Conservation (phyloP, 2,113 vertebrate species). For the Ictalurus punctatus region DNA sequence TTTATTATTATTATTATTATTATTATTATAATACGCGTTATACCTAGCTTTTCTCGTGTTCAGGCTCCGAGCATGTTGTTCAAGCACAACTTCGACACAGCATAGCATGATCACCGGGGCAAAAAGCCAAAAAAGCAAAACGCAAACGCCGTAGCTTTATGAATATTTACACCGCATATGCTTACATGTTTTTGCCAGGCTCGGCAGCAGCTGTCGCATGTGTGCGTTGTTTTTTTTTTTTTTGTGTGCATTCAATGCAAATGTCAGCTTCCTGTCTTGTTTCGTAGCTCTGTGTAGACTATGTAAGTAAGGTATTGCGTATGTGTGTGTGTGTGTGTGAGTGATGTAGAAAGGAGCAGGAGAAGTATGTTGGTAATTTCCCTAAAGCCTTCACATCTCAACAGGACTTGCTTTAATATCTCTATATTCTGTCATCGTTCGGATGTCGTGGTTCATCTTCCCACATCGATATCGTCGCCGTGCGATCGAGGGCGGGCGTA, state of each 20-base stretch:
- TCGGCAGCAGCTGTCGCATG: slow-evolving; percentile 47
- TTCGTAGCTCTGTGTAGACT: slow-evolving; percentile 4
- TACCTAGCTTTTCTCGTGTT: neutral
- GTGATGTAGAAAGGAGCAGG: slow-evolving; percentile 19
- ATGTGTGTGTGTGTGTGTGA: neutral
- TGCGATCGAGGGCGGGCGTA: slow-evolving; percentile 48
- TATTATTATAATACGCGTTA: neutral
- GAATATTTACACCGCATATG: slow-evolving; percentile 43
- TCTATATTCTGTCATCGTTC: slow-evolving; percentile 23
- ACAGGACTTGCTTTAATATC: slow-evolving; percentile 49
- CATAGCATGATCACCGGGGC: slow-evolving; percentile 29
- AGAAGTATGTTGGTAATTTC: slow-evolving; percentile 51
- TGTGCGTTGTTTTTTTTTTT: neutral
- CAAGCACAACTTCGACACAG: neutral
- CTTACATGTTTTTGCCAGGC: slow-evolving; percentile 39
- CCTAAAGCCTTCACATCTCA: slow-evolving; percentile 53
- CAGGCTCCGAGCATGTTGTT: neutral
- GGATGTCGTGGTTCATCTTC: slow-evolving; percentile 48
- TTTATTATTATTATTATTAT: neutral
- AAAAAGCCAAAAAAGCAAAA: slow-evolving; percentile 35
- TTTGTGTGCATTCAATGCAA: slow-evolving; percentile 46
- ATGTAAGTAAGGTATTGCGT: neutral
- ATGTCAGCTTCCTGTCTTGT: slow-evolving; percentile 32
- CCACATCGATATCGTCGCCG: slow-evolving; percentile 31
- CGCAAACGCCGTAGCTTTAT: slow-evolving; percentile 41